Percentiles rank a stretch among this genome's conserved stretches.
Conservation (phyloP, 2,113 vertebrate species). For the Chaenocephalus aceratus region DNA sequence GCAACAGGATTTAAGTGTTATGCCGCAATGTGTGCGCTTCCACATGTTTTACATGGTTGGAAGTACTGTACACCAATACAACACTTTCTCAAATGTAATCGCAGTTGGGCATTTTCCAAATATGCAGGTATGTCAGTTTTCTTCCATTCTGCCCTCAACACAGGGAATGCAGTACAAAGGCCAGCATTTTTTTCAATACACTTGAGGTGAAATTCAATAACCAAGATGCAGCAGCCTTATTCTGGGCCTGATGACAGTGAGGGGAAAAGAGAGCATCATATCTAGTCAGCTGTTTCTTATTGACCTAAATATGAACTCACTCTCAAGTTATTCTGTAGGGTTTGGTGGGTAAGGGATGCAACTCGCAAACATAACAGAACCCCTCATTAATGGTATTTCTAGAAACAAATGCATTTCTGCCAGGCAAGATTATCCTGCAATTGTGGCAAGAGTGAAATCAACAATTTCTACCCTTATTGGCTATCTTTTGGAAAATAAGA, state of each 20-base stretch:
- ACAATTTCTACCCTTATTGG: slow-evolving; percentile 32
- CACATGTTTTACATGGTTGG: slow-evolving; percentile 22
- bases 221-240: slow-evolving; percentile 23
- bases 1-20: slow-evolving; percentile 13
- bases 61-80: slow-evolving; percentile 36
- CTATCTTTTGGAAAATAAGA: slow-evolving; percentile 60
- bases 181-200: slow-evolving; percentile 2
- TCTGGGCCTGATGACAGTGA: slow-evolving; percentile 13
- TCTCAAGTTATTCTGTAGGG: slow-evolving; percentile 44
- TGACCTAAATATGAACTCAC: slow-evolving; percentile 69
- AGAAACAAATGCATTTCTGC: slow-evolving; percentile 61
- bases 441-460: slow-evolving; percentile 60
- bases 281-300: slow-evolving; percentile 59
- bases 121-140: slow-evolving; percentile 32
- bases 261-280: slow-evolving; percentile 42
- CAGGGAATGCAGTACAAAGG: slow-evolving; percentile 11
- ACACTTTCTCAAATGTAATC: slow-evolving; percentile 49
- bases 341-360: slow-evolving; percentile 49
- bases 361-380: slow-evolving; percentile 60
- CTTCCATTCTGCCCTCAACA: slow-evolving; percentile 9
- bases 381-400: slow-evolving; percentile 78
- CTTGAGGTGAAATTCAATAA: slow-evolving; percentile 27
- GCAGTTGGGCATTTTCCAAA: slow-evolving; percentile 40
- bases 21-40: slow-evolving; percentile 16
- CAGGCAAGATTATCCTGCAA: slow-evolving; percentile 51